Conservation (phyloP, 2,888 invertebrate genomes). For the Salpingus planirostris region DNA sequence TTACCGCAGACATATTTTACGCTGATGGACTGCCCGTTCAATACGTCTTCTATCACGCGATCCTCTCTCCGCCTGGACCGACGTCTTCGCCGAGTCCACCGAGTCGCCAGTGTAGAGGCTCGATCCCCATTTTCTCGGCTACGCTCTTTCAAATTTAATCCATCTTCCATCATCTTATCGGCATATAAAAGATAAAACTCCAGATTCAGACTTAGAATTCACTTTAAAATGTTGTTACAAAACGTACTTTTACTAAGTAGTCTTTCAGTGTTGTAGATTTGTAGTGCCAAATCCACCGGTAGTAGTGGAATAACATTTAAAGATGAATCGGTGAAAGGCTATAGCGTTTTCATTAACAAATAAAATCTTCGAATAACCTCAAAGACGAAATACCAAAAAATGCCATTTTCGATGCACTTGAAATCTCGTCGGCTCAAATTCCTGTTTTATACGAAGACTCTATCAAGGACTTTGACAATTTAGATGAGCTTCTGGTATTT, state of each 20-base stretch:
- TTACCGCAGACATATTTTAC: slow-evolving; percentile 33
- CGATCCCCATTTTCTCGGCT: too few species aligned
- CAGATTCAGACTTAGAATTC: too few species aligned
- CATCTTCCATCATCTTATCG: too few species aligned
- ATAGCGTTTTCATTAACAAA: slow-evolving; percentile 22
- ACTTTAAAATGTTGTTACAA: too few species aligned
- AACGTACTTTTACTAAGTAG: too few species aligned
- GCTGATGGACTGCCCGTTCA: slow-evolving; percentile 28
- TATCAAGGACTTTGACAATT: slow-evolving; percentile 20
- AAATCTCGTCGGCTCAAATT: slow-evolving; percentile 22
- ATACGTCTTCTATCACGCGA: slow-evolving; percentile 18
- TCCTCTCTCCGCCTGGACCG: too few species aligned
- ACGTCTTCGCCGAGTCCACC: too few species aligned
- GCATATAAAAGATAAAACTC: too few species aligned
- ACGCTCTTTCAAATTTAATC: too few species aligned
- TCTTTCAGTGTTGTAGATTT: too few species aligned
- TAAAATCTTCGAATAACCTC: slow-evolving; percentile 19
- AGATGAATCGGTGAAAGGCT: slow-evolving; percentile 24
- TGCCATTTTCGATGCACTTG: slow-evolving; percentile 22
- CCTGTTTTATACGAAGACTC: slow-evolving; percentile 23
- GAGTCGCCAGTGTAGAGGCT: too few species aligned
- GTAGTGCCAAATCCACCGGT: neutral
- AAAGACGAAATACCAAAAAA: slow-evolving; percentile 22
- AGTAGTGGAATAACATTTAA: slow-evolving; percentile 20
- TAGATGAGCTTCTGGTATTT: slow-evolving; percentile 25